phyloP scores from a whole-genome alignment of 2,888 invertebrate species.

The Belgica antarctica region DNA sequence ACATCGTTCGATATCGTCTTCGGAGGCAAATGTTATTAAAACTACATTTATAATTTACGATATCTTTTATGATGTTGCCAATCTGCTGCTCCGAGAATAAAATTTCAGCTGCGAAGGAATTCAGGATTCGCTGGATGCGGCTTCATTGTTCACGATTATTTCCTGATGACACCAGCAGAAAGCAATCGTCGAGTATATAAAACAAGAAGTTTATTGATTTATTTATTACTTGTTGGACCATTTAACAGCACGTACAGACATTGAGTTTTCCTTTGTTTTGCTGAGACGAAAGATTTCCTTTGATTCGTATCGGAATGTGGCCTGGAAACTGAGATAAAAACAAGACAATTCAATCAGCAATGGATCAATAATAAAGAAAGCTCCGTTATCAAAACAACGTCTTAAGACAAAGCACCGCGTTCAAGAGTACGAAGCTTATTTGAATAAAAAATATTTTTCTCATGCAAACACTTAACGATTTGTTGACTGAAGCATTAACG shows the following conservation, averaged over 20 bases:
- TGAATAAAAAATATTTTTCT: slow-evolving; percentile 12
- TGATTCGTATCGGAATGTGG: background rate
- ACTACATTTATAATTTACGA: slow-evolving; percentile 44
- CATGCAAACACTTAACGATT: slow-evolving; percentile 29
- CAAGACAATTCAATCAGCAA: slow-evolving; percentile 43
- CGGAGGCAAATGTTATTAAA: slow-evolving; percentile 27
- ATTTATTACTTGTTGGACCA: slow-evolving; percentile 35
- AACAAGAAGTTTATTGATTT: slow-evolving; percentile 27
- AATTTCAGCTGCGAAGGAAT: background rate
- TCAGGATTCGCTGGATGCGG: background rate
- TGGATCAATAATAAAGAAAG: slow-evolving; percentile 12
- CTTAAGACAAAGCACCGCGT: slow-evolving; percentile 8
- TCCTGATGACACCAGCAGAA: slow-evolving; percentile 11
- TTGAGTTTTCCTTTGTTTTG: slow-evolving; percentile 12
- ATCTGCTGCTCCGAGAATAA: slow-evolving; percentile 22
- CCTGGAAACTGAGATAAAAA: too few relatives aligned
- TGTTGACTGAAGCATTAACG: slow-evolving; percentile 38
- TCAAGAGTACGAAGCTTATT: slow-evolving; percentile 11
- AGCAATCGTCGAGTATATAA: background rate
- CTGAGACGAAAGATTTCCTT: background rate
- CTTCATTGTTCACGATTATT: background rate
- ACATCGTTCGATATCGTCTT: background rate
- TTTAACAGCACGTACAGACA: slow-evolving; percentile 23
- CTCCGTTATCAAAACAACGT: slow-evolving; percentile 39
- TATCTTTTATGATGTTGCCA: slow-evolving; percentile 39